Percentiles rank a stretch among this genome's conserved stretches.
Evolutionary conservation across 2,113 vertebrate species (phyloP).

Genomic region (Lasiurus borealis): DNA sequence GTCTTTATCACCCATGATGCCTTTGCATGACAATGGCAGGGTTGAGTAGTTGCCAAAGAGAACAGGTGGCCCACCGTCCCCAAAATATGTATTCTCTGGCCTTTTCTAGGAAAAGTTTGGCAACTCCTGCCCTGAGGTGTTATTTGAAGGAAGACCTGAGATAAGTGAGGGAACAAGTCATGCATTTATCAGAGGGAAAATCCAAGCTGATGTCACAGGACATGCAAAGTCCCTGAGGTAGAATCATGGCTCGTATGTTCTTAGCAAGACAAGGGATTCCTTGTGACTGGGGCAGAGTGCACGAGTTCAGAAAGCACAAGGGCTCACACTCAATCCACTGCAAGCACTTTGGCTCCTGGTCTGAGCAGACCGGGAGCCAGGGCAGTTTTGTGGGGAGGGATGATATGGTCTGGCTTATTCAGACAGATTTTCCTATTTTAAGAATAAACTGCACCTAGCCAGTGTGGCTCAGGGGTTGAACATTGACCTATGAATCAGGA

Average conservation of each 20-base stretch:
- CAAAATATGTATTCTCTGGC: background rate
- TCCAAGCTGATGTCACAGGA: background rate
- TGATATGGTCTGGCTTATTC: background rate
- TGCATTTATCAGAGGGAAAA: background rate
- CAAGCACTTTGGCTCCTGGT: background rate
- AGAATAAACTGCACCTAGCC: background rate
- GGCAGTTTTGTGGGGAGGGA: background rate
- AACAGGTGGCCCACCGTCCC: background rate
- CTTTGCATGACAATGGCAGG: background rate
- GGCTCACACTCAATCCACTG: accelerated
- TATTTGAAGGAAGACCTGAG: background rate
- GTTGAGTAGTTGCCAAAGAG: background rate
- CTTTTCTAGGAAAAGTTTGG: background rate
- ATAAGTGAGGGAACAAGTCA: background rate
- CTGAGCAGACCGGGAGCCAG: background rate
- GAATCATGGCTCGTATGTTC: background rate
- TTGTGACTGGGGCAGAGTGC: background rate
- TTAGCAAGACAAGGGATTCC: background rate
- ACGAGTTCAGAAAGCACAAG: background rate
- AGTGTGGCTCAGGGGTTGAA: too few species aligned
- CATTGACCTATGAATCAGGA: too few species aligned
- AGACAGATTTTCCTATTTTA: background rate
- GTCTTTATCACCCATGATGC: background rate
- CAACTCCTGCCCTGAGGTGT: background rate
- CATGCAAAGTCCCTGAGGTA: background rate